Evolutionary conservation across 2,113 vertebrate species (phyloP).

Genomic region (Naja naja): DNA sequence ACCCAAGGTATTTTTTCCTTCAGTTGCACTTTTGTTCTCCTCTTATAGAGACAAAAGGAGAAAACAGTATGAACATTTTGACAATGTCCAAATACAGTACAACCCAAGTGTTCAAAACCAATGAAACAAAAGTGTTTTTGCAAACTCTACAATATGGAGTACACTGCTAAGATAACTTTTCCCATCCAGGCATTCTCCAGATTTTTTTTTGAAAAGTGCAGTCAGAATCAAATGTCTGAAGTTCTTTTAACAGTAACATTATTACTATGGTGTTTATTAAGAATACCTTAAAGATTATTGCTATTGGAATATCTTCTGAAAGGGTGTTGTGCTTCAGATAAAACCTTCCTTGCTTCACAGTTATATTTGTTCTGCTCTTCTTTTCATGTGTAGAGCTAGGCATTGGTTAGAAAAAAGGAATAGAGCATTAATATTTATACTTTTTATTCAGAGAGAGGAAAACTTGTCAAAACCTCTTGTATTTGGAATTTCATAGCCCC

Average conservation of each 20-base stretch:
- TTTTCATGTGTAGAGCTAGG: constrained; percentile 97
- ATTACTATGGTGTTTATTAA: neutral
- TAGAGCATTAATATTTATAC: neutral
- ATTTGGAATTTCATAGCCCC: neutral
- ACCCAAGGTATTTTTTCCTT: neutral
- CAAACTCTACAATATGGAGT: neutral
- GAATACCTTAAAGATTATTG: constrained; percentile 94
- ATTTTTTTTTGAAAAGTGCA: neutral
- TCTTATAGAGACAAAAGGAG: neutral
- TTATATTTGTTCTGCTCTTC: constrained; percentile 96
- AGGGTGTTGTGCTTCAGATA: constrained; percentile 95
- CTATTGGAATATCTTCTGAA: constrained; percentile 96
- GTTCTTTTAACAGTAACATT: neutral
- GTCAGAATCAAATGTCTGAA: neutral
- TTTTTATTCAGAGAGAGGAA: neutral
- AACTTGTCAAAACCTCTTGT: neutral
- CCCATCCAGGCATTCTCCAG: neutral
- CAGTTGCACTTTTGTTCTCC: neutral
- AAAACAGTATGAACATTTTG: neutral
- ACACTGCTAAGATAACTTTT: neutral
- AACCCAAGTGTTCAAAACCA: neutral
- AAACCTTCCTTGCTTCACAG: constrained; percentile 93
- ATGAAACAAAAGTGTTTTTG: neutral
- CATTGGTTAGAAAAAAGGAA: constrained; percentile 28
- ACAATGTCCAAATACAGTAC: neutral